Evolutionary conservation across 2,113 vertebrate genomes (phyloP), one percentile per base, ranked within the genome.

Genomic region (Corydoras sp.): DNA sequence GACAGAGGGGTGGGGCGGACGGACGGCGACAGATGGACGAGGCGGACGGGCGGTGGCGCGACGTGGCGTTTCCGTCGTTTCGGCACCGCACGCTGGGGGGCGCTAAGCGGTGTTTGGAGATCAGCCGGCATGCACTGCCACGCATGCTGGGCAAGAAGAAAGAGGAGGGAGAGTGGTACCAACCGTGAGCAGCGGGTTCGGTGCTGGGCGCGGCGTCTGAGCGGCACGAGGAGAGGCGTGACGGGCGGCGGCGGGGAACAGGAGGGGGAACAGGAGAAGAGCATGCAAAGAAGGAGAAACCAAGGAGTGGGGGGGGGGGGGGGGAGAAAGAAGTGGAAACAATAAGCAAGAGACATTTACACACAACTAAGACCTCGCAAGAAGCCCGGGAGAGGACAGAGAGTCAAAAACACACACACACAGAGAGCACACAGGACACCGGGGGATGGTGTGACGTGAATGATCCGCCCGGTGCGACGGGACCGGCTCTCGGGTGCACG

Each of bases 171-270:
- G 81, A 89, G 81, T 85, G 83, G 82, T 90, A 91, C 90, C 87
- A 88, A 91, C 90, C 90, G 86, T 91, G 90, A 88, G 89, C 87
- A 83, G 90, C 88, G 76, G 89, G 87, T 88, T 91, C 90, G 80
- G 88, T 85, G 86, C 88, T 88, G 87, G 88, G 88, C 82, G 84
- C 79, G 76, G 86, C 80, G 81, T 91, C 90, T 91, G 89, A 88
- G 86, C 86, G 18, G 84, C 88, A 88, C 85, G 82, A 67, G 83
- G 82, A 85, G 84, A 82, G 81, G 80, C 81, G 86, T 82, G 81
- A 77, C 71, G 75, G 81, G 79, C 81, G 83, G 76, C 32, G 55
- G 71, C 53, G 62, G 83, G 68, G 18, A 24, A 24, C 18, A 85
- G 87, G 83, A 83, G 81, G 84, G 84, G 87, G 77, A 88, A 88